Evolutionary conservation across 2,113 vertebrate genomes (phyloP), one percentile per base, ranked within the genome.

Genomic region (Anguilla rostrata): DNA sequence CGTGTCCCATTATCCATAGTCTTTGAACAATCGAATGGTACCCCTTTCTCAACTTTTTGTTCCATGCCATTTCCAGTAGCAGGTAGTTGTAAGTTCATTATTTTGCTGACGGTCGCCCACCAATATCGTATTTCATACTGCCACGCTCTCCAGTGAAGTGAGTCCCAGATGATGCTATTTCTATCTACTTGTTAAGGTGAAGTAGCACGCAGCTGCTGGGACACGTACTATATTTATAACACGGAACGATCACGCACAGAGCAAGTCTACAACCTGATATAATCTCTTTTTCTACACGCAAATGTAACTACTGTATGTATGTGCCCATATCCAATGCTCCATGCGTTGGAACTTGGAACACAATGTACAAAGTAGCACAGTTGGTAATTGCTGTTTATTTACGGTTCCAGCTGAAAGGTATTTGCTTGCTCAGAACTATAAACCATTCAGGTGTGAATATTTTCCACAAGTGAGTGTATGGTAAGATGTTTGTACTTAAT

Each of bases 111-210:
- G 88, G 34, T 83, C 57, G 87, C 86, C 84, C 85, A 85, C 92
- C 90, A 88, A 46, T 89, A 87, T 94, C 93, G 86, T 63, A 91
- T 94, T 93, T 92, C 92, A 79, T 87, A 89, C 89, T 89, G 91
- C 87, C 89, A 87, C 41, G 63, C 87, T 84, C 78, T 75, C 82
- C 85, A 82, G 34, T 90, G 86, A 88, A 89, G 88, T 84, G 90
- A 89, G 82, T 86, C 90, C 89, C 15, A 89, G 90, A 91, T 83
- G 83, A 81, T 89, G 87, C 92, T 92, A 92, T 94, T 94, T 94
- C 88, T 85, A 91, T 90, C 90, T 85, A 49, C 60, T 86, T 66
- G 84, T 83, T 40, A 75, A 89, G 84, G 66, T 85, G 81, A 53
- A 78, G 78, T 82, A 15, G 34, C 84, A 82, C 60, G 26, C 91